Evolutionary conservation across 1,140 invertebrate species (phyloP).

Genomic region (honey bee (Apis mellifera)): DNA sequence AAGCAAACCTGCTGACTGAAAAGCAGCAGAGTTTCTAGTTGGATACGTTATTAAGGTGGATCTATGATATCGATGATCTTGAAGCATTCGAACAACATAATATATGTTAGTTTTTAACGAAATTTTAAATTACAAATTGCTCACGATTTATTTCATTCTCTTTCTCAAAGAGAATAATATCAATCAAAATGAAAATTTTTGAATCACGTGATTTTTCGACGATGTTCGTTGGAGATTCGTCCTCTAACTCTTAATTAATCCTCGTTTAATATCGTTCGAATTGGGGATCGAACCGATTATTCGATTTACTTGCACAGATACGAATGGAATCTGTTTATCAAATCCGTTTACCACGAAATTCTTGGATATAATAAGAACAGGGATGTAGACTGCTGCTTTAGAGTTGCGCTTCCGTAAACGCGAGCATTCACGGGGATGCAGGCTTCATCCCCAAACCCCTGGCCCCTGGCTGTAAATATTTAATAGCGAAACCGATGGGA

Average conservation of each 20-base stretch:
- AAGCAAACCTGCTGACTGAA: not conserved
- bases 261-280: not conserved
- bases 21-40: no score
- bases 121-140: no score
- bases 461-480: slow-evolving; percentile 67
- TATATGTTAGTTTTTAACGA: no score
- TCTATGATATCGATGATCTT: no score
- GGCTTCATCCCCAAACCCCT: slow-evolving; percentile 27
- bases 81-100: no score
- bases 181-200: no score
- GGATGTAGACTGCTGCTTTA: not conserved
- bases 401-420: not conserved
- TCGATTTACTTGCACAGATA: not conserved
- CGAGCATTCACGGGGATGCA: slow-evolving; percentile 23
- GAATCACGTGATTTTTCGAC: no score
- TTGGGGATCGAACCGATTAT: not conserved
- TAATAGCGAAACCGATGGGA: slow-evolving; percentile 66
- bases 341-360: not conserved
- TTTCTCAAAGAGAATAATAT: no score
- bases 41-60: no score
- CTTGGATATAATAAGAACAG: not conserved
- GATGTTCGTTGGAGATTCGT: no score
- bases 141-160: no score
- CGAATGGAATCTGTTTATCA: not conserved
- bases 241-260: not conserved